These are phyloP conservation scores for Acheta domesticus DNA, from an alignment of 2,888 invertebrate species.

Conservation along the genomic window DNA sequence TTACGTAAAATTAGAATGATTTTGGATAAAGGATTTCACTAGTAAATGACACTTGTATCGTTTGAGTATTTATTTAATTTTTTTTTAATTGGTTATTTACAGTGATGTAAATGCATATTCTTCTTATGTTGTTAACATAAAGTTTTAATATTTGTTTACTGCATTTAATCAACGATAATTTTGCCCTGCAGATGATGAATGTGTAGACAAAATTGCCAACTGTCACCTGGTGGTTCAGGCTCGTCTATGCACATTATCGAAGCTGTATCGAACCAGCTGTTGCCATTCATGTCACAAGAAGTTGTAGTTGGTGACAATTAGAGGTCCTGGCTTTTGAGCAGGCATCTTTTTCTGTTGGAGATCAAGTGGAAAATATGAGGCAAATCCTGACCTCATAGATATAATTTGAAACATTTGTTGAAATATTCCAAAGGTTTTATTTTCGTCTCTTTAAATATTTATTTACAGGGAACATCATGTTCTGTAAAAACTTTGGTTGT, in stretches of 20 bases:
- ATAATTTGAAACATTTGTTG: background rate
- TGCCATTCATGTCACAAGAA: conserved; percentile 58
- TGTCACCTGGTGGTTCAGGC: conserved; percentile 84
- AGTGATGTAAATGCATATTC: too few species aligned
- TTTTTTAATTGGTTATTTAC: too few species aligned
- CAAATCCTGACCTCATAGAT: background rate
- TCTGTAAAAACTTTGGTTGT: background rate
- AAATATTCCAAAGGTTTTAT: conserved; percentile 12
- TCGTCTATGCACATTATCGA: conserved; percentile 74
- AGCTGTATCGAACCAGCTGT: conserved; percentile 80
- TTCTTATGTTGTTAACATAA: too few species aligned
- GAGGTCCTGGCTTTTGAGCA: background rate
- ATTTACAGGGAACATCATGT: background rate
- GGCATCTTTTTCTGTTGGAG: background rate
- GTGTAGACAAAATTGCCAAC: conserved; percentile 70
- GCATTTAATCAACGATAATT: background rate
- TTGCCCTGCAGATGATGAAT: conserved; percentile 51
- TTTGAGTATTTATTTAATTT: too few species aligned
- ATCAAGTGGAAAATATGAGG: background rate
- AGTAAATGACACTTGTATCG: too few species aligned
- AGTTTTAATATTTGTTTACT: too few species aligned
- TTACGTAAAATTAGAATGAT: too few species aligned
- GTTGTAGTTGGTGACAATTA: conserved; percentile 29
- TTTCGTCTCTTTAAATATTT: background rate
- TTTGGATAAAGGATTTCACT: too few species aligned